phyloP scores from a whole-genome alignment of 2,888 invertebrate genomes.

The Ceraclea dissimilis region DNA sequence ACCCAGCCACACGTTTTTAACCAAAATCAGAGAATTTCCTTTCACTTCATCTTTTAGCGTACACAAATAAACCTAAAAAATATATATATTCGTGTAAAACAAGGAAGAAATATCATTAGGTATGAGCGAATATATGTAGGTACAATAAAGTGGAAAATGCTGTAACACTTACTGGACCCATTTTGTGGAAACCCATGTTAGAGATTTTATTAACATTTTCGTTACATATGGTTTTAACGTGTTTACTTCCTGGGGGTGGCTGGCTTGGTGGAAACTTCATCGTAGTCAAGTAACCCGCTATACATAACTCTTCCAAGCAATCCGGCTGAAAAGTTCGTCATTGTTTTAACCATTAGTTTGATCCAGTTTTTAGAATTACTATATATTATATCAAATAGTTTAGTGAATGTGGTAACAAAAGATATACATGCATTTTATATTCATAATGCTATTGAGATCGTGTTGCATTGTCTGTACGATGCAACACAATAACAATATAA shows the following conservation, averaged over 20 bases:
- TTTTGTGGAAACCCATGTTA: slow-evolving; percentile 81
- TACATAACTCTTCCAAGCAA: slow-evolving; percentile 56
- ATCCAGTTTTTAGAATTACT: too few species aligned
- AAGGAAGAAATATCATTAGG: not conserved
- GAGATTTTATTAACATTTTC: slow-evolving; percentile 76
- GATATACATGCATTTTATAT: too few species aligned
- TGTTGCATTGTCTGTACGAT: too few species aligned
- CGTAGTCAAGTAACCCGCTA: slow-evolving; percentile 64
- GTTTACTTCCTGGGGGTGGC: slow-evolving; percentile 59
- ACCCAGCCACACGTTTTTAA: not conserved
- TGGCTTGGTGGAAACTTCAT: slow-evolving; percentile 64
- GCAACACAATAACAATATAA: too few species aligned
- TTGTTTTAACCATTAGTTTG: not conserved
- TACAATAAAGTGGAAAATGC: too few species aligned
- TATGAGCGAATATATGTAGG: not conserved
- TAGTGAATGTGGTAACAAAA: too few species aligned
- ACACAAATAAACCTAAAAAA: not conserved
- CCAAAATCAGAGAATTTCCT: not conserved
- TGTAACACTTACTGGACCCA: slow-evolving; percentile 77
- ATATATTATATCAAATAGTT: too few species aligned
- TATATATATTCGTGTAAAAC: not conserved
- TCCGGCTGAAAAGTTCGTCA: slow-evolving; percentile 52
- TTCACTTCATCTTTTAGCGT: not conserved
- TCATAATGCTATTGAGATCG: too few species aligned
- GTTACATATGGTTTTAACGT: slow-evolving; percentile 72